Evolutionary conservation across 2,888 invertebrate species (phyloP), one percentile per base, ranked within the genome.

Genomic region (Drosophila bunnanda): DNA sequence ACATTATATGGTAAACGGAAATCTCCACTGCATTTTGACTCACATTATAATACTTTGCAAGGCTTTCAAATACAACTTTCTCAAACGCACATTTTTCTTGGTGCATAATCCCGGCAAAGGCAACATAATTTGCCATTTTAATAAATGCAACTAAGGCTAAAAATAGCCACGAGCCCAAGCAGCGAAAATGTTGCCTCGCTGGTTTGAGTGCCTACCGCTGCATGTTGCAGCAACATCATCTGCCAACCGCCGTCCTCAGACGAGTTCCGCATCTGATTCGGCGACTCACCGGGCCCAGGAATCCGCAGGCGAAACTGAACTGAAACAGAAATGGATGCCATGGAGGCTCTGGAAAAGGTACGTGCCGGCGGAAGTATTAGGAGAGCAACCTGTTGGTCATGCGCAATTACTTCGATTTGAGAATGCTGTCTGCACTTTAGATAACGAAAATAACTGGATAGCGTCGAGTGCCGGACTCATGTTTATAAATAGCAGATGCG

Each of bases 81-180:
- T 6, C 10, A n/a, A 39, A 12, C 39, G 12, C 10, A 17, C 5
- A 46, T 54, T 38, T n/a, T n/a, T 59, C 38, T 5, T 13, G 1
- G 53, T 65, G 64, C 13, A 53, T 20, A 46, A 30, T 52, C 44
- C 38, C 54, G 41, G 74, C 60, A 44, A 41, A 34, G 74, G 68
- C 79, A 76, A 70, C 72, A 82, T 85, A 88, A 88, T 85, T 73
- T 82, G 80, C 77, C 85, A 87, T 88, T 84, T 86, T 82, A 84
- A 83, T 86, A 83, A 84, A 88, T 79, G 83, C 81, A 85, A 67
- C 70, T 67, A 64, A 25, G 41, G 48, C 83, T 84, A 84, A 83
- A 84, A 84, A 84, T 88, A 84, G 88, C 60, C 32, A 39, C 22
- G 30, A 60, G 57, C 50, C 50, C 15, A 2, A 34, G 58, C 61